Conservation (phyloP, 2,113 vertebrate genomes). For the Triplophysa dalaica region DNA sequence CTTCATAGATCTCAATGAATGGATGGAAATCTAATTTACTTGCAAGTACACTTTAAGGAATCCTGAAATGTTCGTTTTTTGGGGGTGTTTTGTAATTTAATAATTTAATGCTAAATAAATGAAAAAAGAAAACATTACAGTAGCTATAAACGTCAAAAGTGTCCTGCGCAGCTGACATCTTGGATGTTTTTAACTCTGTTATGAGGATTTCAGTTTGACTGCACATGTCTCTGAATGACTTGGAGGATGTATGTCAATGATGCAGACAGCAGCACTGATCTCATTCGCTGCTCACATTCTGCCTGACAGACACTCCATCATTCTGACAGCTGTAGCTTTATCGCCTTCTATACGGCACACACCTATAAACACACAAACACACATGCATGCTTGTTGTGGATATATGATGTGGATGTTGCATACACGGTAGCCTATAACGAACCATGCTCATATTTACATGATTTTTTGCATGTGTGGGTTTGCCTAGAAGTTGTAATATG, state of each 20-base stretch:
- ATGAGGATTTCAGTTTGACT: neutral
- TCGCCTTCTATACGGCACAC: neutral
- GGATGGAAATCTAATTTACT: neutral
- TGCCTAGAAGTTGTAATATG: too few species aligned
- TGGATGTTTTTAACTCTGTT: neutral
- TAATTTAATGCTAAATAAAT: neutral
- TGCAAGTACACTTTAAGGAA: neutral
- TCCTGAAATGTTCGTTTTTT: too few species aligned
- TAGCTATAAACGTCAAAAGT: slow-evolving; percentile 1
- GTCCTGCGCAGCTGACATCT: neutral
- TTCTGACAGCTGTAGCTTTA: slow-evolving; percentile 34
- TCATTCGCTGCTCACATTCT: slow-evolving; percentile 26
- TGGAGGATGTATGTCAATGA: slow-evolving; percentile 35
- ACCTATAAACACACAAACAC: slow-evolving; percentile 26
- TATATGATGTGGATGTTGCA: slow-evolving; percentile 5
- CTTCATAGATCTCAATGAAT: neutral
- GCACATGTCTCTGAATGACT: slow-evolving; percentile 12
- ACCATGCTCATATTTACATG: neutral
- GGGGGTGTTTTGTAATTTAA: neutral
- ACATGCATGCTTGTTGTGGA: slow-evolving; percentile 27
- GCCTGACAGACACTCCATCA: slow-evolving; percentile 34
- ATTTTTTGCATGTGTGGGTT: slow-evolving; percentile 21
- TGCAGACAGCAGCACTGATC: slow-evolving; percentile 34
- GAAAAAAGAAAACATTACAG: neutral
- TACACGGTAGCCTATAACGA: slow-evolving; percentile 2